Percentiles rank a stretch among this genome's conserved stretches.
phyloP scores from a whole-genome alignment of 2,113 vertebrate species.

The Ginglymostoma cirratum region DNA sequence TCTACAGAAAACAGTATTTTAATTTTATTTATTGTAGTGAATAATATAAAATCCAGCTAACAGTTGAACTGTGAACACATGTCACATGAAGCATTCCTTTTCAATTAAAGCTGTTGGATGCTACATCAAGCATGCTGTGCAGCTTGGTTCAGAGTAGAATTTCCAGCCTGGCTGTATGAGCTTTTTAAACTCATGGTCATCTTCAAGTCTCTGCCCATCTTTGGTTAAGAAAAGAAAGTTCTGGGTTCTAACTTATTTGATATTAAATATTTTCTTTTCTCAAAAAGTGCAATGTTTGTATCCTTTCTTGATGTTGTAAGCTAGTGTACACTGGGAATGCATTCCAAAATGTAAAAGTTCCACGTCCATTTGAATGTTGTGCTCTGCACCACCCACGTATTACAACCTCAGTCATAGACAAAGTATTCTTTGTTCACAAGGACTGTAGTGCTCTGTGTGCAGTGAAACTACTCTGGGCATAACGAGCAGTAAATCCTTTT shows the following conservation, averaged over 20 bases:
- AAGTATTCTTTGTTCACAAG: neutral
- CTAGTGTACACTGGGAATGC: neutral
- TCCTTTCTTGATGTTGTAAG: neutral
- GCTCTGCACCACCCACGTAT: neutral
- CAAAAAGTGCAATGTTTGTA: too few relatives aligned
- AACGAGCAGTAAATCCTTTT: neutral
- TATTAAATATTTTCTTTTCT: neutral
- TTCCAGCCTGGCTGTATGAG: neutral
- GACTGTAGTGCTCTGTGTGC: conserved; percentile 25
- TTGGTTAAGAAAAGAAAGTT: neutral
- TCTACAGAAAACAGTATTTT: neutral
- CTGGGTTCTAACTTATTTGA: neutral
- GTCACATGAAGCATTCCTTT: neutral
- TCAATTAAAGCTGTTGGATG: neutral
- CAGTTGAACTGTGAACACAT: neutral
- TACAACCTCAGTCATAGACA: neutral
- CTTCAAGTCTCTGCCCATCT: neutral
- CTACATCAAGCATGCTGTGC: neutral
- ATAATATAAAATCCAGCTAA: neutral
- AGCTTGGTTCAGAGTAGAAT: neutral
- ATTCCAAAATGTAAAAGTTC: neutral
- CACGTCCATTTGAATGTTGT: neutral
- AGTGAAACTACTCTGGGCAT: neutral
- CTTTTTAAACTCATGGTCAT: neutral
- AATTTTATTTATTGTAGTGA: neutral